Evolutionary conservation across 2,888 invertebrate genomes (phyloP).

Genomic region (Xestia xanthographa): DNA sequence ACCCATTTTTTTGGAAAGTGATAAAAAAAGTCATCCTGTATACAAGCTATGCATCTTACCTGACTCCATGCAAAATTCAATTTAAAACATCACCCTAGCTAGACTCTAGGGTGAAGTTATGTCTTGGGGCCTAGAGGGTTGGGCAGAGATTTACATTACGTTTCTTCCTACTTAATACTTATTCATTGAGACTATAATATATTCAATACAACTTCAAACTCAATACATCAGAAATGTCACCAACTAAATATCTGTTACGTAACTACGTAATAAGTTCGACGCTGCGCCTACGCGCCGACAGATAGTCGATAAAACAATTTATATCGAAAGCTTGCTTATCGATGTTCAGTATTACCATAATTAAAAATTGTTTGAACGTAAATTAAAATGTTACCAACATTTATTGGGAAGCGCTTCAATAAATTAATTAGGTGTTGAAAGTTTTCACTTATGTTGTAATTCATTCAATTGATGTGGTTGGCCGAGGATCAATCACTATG

Average conservation of each 20-base stretch:
- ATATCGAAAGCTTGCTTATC: slow-evolving; percentile 61
- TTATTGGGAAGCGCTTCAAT: slow-evolving; percentile 56
- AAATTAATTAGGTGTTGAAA: slow-evolving; percentile 63
- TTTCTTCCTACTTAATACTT: not conserved
- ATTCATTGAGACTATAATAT: not conserved
- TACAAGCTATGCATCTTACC: no score
- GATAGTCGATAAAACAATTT: slow-evolving; percentile 73
- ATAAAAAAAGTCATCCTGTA: no score
- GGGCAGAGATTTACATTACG: not conserved
- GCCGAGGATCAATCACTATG: not conserved
- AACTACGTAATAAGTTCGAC: slow-evolving; percentile 50
- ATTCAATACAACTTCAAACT: slow-evolving; percentile 13
- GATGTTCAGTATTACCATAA: slow-evolving; percentile 66
- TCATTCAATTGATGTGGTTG: slow-evolving; percentile 21
- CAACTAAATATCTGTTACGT: slow-evolving; percentile 63
- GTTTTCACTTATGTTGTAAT: slow-evolving; percentile 46
- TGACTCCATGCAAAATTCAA: no score
- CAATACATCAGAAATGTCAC: slow-evolving; percentile 62
- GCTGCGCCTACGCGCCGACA: slow-evolving; percentile 64
- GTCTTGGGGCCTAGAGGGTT: not conserved
- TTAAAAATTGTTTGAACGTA: slow-evolving; percentile 65
- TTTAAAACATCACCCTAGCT: not conserved
- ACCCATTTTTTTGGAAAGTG: no score
- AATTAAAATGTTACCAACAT: slow-evolving; percentile 66
- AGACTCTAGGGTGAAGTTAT: no score